Evolutionary conservation across 2,113 vertebrate species (phyloP), one percentile per base, ranked within the genome.

Genomic region (Trogon surrucura): DNA sequence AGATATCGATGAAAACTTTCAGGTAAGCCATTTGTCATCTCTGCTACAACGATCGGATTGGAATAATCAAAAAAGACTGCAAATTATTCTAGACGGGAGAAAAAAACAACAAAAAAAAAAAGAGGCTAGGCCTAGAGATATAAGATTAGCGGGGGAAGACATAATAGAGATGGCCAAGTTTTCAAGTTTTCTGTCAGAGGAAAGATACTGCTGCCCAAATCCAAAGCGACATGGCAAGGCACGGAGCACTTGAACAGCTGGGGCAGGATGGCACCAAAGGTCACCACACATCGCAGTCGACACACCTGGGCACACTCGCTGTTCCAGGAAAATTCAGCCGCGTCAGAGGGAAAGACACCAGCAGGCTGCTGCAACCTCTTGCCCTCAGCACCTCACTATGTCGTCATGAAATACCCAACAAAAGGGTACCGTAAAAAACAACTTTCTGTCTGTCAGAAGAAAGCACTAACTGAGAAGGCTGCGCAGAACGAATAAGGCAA

Each of bases 141-240:
- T 0, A 30, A 38, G 29, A 41, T 41, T 12, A 26, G 7, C 36
- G 27, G 2, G 30, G 19, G 30, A 29, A 27, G 48, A 21, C 30
- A 18, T 29, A 22, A 36, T 0, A 30, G 41, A 62, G 21, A 38
- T 15, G 30, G 44, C 14, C 26, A 77, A 17, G 13, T 48, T 38
- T 66, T 65, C 48, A 44, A 38, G 23, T 56, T 73, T 73, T 58
- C 64, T 50, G 41, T 44, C 32, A 84, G 51, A 72, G n/a, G 44
- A 65, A 72, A 86, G 67, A 61, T 4, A 45, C 6, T 4, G 0
- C 65, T 48, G 60, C 29, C 73, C 32, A 70, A 73, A 85, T 15
- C 34, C 69, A 56, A 50, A 72, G 69, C 65, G 78, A 54, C 21
- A 30, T 0, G 4, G 38, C 32, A 54, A 64, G 16, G 16, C 41